A percentile compares a stretch with the other conserved stretches of the same genome.
Evolutionary conservation across 2,113 vertebrate species (phyloP).

Genomic region (Odocoileus hemionus): DNA sequence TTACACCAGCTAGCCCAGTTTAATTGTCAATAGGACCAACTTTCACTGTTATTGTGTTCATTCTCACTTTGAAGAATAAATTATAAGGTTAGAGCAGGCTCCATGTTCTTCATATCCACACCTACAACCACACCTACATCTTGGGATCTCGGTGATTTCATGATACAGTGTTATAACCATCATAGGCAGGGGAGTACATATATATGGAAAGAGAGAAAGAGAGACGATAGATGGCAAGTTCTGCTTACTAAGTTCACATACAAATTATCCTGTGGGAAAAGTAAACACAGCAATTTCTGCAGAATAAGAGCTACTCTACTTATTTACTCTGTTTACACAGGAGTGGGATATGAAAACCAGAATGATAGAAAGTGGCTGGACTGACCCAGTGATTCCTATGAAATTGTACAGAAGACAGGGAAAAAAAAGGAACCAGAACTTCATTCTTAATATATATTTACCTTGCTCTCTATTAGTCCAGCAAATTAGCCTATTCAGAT

Average conservation of each 20-base stretch:
- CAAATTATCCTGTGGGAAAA: neutral
- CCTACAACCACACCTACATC: neutral
- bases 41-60: neutral
- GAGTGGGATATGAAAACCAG: neutral
- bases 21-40: neutral
- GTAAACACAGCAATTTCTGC: neutral
- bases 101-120: neutral
- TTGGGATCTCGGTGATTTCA: neutral
- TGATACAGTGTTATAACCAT: neutral
- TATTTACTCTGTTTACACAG: neutral
- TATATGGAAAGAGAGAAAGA: neutral
- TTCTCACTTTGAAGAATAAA: neutral
- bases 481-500: neutral
- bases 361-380: neutral
- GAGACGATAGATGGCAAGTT: neutral
- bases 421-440: neutral
- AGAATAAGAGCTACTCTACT: neutral
- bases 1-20: neutral
- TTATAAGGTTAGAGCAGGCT: neutral
- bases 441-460: neutral
- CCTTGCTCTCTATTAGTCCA: neutral
- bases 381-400: neutral
- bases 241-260: neutral
- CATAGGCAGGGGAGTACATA: neutral
- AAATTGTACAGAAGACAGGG: neutral